These are phyloP conservation scores for Plagodis pulveraria DNA, from an alignment of 2,888 invertebrate species.

Conservation along the genomic window DNA sequence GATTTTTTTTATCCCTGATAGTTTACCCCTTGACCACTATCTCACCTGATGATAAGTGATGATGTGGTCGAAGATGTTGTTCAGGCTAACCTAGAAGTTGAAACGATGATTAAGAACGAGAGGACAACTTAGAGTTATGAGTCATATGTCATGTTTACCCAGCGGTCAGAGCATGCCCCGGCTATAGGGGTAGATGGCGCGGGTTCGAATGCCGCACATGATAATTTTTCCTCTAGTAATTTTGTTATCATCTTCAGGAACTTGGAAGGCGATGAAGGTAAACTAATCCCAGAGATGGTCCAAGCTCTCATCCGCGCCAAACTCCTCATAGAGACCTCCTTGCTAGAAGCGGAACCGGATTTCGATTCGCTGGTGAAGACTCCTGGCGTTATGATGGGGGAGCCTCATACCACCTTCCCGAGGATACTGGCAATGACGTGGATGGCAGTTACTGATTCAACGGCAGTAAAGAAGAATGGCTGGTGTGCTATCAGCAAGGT, in stretches of 20 bases:
- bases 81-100: too few relatives aligned
- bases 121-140: too few relatives aligned
- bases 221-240: not conserved
- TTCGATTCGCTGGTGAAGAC: conserved; percentile 67
- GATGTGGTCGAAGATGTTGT: too few relatives aligned
- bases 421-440: conserved; percentile 65
- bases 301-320: conserved; percentile 59
- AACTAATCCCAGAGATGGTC: conserved; percentile 56
- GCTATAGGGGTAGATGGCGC: too few relatives aligned
- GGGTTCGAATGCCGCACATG: too few relatives aligned
- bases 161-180: too few relatives aligned
- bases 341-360: conserved; percentile 67
- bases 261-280: conserved; percentile 70
- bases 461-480: conserved; percentile 20
- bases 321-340: conserved; percentile 63
- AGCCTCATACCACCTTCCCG: conserved; percentile 70
- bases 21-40: too few relatives aligned
- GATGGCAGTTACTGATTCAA: conserved; percentile 66
- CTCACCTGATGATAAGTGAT: too few relatives aligned
- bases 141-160: too few relatives aligned
- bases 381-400: conserved; percentile 67
- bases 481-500: conserved; percentile 62
- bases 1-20: too few relatives aligned
- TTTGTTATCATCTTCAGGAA: conserved; percentile 48
- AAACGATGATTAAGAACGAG: too few relatives aligned